A percentile compares a stretch with the other conserved stretches of the same genome.
phyloP scores from a whole-genome alignment of 2,888 invertebrate species.

The Sympetrum striolatum region DNA sequence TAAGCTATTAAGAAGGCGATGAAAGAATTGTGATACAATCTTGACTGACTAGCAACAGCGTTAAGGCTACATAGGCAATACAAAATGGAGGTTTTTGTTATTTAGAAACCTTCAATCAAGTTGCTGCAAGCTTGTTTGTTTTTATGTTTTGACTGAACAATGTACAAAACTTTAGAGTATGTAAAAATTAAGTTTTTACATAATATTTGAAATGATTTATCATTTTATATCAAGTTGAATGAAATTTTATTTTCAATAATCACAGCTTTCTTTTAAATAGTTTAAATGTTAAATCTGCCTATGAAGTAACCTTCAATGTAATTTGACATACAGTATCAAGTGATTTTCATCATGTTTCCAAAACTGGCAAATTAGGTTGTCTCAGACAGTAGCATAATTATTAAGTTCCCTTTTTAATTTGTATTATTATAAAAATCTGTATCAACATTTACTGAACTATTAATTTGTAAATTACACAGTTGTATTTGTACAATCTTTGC shows the following conservation, averaged over 20 bases:
- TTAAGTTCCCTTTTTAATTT: not conserved
- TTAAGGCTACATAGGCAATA: slow-evolving; percentile 23
- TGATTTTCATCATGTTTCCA: not conserved
- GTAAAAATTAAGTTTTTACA: slow-evolving; percentile 27
- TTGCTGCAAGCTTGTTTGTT: not conserved
- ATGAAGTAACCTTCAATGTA: not conserved
- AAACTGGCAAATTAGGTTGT: not conserved
- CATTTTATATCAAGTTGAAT: not conserved
- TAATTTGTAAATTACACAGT: not conserved
- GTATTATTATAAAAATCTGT: not conserved
- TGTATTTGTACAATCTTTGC: not conserved
- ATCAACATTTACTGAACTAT: not conserved
- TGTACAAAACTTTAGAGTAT: slow-evolving; percentile 25
- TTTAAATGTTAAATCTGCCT: not conserved
- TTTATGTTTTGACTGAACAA: not conserved
- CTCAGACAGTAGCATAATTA: not conserved
- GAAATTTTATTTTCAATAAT: not conserved
- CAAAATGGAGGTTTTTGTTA: not conserved
- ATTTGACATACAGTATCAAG: not conserved
- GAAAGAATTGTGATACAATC: slow-evolving; percentile 38
- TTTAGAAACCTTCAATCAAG: not conserved
- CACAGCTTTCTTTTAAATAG: not conserved
- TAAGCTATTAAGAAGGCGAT: slow-evolving; percentile 6
- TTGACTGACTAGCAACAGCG: slow-evolving; percentile 6
- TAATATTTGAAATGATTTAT: not conserved